Evolutionary conservation across 2,113 vertebrate genomes (phyloP), one percentile per base, ranked within the genome.

Genomic region (Lycocorax pyrrhopterus): DNA sequence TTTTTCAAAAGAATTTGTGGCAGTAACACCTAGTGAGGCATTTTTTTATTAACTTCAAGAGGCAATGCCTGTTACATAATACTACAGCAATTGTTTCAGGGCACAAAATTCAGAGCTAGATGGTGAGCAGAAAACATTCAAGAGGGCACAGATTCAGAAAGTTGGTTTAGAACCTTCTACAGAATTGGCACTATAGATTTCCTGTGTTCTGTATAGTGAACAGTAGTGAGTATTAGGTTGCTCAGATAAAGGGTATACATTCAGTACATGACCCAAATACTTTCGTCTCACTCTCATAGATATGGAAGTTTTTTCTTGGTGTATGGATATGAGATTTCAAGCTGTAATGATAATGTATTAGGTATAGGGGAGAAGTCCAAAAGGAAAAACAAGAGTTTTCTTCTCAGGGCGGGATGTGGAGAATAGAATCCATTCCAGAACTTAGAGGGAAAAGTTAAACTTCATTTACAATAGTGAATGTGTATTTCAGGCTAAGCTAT

Each of bases 1-100:
- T 90, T 96, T 96, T 96, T 86, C 82, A 90, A 89, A 92, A 75
- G 76, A 84, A 62, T 86, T 91, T 87, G 64, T 77, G 73, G 41
- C 88, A 94, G 58, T 86, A 93, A 78, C 41, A 93, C 46, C 51
- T 78, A 90, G 59, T 29, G 51, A 93, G 39, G 32, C 25, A 16
- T 74, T 89, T 89, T 92, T 90, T 84, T 90, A 78, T 87, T 82
- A 89, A 75, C 53, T 95, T 83, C 37, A 84, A 88, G 90, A 81
- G 76, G 76, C 53, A 95, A 92, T 82, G 76, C 66, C 69, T 84
- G 80, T 91, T 96, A 90, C 60, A 81, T 94, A 93, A 96, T 47
- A 60, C 58, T 64, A 88, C 23, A 92, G 84, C 56, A 80, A 75
- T 62, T 17, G 1, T 93, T 95, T 84, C 86, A 75, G 86, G 68